phyloP scores from a whole-genome alignment of 2,797 vertebrate genomes.

The Cossypha dichroa region DNA sequence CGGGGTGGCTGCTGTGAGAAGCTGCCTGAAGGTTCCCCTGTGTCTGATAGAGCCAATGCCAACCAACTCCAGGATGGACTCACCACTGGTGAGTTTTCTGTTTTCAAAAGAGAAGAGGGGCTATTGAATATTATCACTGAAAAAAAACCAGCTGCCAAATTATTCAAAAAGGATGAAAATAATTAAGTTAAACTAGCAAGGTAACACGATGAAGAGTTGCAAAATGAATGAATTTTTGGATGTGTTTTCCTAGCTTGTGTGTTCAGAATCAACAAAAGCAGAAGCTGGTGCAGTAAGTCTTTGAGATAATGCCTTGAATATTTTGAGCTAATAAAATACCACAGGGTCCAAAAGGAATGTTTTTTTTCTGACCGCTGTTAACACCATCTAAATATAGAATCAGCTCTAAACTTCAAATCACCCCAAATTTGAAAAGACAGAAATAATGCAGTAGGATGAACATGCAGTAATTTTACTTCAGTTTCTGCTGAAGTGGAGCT shows the following conservation, averaged over 20 bases:
- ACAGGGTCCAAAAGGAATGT: neutral
- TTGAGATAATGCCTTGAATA: neutral
- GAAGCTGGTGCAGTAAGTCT: conserved; percentile 23
- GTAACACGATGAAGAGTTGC: neutral
- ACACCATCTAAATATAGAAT: neutral
- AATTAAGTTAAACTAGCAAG: neutral
- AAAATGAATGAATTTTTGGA: neutral
- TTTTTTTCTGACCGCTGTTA: neutral
- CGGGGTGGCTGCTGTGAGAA: neutral
- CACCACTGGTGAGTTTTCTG: neutral
- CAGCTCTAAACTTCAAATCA: neutral
- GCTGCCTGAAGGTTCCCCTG: neutral
- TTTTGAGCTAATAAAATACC: neutral
- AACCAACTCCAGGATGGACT: neutral
- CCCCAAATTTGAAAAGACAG: neutral
- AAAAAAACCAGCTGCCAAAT: neutral
- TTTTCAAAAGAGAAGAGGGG: neutral
- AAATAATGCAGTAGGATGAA: neutral
- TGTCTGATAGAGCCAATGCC: neutral
- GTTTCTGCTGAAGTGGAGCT: neutral
- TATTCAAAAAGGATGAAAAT: neutral
- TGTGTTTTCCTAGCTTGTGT: conserved; percentile 14
- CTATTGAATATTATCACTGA: neutral
- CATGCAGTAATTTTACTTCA: neutral
- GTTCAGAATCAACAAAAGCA: conserved; percentile 27